phyloP scores from a whole-genome alignment of 2,797 vertebrate genomes.

The Hylomyscus alleni region DNA sequence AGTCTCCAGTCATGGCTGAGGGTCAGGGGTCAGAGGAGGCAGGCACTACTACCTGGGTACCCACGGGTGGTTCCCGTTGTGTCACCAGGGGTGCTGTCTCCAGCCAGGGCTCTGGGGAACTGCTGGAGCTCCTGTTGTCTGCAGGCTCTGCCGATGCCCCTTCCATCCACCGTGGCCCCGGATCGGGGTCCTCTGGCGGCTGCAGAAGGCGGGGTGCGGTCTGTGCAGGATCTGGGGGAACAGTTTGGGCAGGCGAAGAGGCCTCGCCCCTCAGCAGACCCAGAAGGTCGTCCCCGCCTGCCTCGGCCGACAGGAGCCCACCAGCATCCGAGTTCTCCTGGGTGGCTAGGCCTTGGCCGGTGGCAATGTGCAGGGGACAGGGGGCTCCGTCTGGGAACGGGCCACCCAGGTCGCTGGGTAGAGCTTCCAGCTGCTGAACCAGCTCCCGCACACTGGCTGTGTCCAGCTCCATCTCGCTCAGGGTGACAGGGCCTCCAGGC shows the following conservation, averaged over 20 bases:
- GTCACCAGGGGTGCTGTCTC: slow-evolving; percentile 68
- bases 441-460: slow-evolving; percentile 86
- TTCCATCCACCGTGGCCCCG: slow-evolving; percentile 78
- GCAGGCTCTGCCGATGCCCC: slow-evolving; percentile 47
- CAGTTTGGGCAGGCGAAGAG: not conserved
- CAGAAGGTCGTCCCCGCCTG: slow-evolving; percentile 91
- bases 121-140: slow-evolving; percentile 70
- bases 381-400: slow-evolving; percentile 69
- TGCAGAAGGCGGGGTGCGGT: slow-evolving; percentile 52
- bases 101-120: slow-evolving; percentile 85
- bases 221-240: not conserved
- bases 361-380: slow-evolving; percentile 88
- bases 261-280: slow-evolving; percentile 91
- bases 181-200: slow-evolving; percentile 73
- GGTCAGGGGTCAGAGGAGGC: not conserved
- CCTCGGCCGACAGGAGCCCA: slow-evolving; percentile 93
- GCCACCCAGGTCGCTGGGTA: slow-evolving; percentile 74
- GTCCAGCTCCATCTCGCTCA: slow-evolving; percentile 62
- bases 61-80: not conserved
- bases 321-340: slow-evolving; percentile 68
- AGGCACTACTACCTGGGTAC: slow-evolving; percentile 72
- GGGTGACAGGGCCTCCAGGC: rapidly evolving
- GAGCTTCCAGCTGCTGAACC: slow-evolving; percentile 90
- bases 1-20: not conserved
- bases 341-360: slow-evolving; percentile 80